A percentile compares a stretch with the other conserved stretches of the same genome.
These are phyloP conservation scores for Setophaga petechia DNA, from an alignment of 2,113 vertebrate genomes.

Conservation along the genomic window DNA sequence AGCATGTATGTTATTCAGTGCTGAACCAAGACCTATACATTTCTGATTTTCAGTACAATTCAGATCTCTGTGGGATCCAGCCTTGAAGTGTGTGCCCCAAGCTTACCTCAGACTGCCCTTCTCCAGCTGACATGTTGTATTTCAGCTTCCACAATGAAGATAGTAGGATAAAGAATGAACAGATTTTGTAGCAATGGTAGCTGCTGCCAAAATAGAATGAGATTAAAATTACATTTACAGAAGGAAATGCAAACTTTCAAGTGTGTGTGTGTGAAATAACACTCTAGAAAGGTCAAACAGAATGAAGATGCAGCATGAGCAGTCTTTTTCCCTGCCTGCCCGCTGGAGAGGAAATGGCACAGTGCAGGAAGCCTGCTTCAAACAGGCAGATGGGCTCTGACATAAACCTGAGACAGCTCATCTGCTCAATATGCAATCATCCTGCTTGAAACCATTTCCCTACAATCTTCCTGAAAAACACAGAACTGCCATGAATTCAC, in stretches of 20 bases:
- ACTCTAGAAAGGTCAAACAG: neutral
- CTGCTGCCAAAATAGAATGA: neutral
- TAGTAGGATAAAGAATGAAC: neutral
- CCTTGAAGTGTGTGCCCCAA: neutral
- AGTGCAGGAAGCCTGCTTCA: neutral
- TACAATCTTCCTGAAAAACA: neutral
- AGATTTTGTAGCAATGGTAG: neutral
- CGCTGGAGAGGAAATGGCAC: neutral
- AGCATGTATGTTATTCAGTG: neutral
- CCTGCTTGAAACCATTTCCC: neutral
- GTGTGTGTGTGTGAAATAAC: neutral
- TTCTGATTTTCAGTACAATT: neutral
- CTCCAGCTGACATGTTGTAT: neutral
- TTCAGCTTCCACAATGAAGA: neutral
- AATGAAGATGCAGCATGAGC: neutral
- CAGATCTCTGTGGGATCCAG: neutral
- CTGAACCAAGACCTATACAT: neutral
- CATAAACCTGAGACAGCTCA: neutral
- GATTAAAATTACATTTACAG: neutral
- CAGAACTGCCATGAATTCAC: neutral
- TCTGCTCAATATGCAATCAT: neutral
- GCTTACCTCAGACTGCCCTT: neutral
- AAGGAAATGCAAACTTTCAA: neutral
- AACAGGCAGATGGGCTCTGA: conserved; percentile 19
- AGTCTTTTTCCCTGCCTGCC: neutral